Evolutionary conservation across 1,140 invertebrate genomes (phyloP), one percentile per base, ranked within the genome.

Genomic region (Megathymus violae): DNA sequence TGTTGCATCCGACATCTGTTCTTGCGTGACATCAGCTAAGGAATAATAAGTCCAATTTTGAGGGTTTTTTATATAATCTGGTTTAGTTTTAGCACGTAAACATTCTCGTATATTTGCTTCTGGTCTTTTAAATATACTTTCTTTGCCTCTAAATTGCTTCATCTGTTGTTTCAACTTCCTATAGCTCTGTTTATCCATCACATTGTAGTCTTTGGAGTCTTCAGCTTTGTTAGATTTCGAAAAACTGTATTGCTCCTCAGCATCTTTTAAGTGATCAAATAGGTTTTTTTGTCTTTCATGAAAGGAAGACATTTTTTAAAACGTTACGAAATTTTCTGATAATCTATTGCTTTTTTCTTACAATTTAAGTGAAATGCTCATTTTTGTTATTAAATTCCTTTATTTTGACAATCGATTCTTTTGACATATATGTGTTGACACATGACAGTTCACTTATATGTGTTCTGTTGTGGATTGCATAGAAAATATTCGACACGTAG

Each of bases 21-120:
- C 93, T 62, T 87, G 89, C 4, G 93, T 92, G 0, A 96, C 94
- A 93, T 96, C 95, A 25, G 93, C 93, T 9, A 97, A 80, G 11
- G 92, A 94, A 64, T 97, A 97, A 74, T 94, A 96, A 0, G 92
- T 93, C 95, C 95, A 96, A 78, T 96, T 96, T 69, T 95, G 92
- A 4, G 95, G 96, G 88, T 96, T 95, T 66, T 91, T 93, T 62
- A 95, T 92, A 76, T 94, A 94, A 69, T 95, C 95, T 13, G 96
- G 95, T 19, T 94, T 89, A 31, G 77, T 85, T 61, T 91, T 88
- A 3, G 90, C 71, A 44, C 90, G 84, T 16, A 93, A 78, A 62
- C 94, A 93, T 25, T 92, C 82, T 6, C 91, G 89, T 15, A 94
- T 91, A 31, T 94, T 94, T 25, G 93, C 90, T 77, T 94, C 93